Base-by-base conservation (phyloP, 64 coral and sea anemone genomes). In the Platygyra sinensis region DNA sequence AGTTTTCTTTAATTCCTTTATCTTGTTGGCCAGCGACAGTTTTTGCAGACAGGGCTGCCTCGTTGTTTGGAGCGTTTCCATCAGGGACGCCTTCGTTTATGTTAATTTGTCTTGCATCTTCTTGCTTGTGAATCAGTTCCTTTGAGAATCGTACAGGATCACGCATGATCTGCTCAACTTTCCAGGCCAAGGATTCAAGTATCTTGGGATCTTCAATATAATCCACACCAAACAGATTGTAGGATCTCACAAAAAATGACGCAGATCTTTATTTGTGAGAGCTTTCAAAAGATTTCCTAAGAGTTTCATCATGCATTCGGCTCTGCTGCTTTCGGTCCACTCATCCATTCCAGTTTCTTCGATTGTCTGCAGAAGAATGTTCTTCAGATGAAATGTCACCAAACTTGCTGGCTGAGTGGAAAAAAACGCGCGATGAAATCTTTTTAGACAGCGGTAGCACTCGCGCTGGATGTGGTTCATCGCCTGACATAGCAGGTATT, bases 361-460 rank as follows among this genome's bases (percentile, higher is more conserved):
- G 10, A 57, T 57, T 16, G 54, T 57, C 15, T 57, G 54, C 54
- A 57, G 54, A 57, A 57, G 54, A 57, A 89, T 62, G 22, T 75
- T 89, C 71, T 89, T 89, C 60, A 89, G 80, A 54, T 89, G 87
- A 59, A 89, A 89, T n/a, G 75, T 89, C 59, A 80, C 76, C 42
- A 89, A 77, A 36, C 54, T 57, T 2, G 1, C 15, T 57, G 54
- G 54, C 10, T 57, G 54, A 57, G 54, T 57, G 54, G 11, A 57
- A 13, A 57, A 12, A 57, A 15, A 57, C 10, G 54, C 54, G 9
- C 54, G 54, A 57, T 57, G 15, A 57, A 10, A 57, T 57, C 54
- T 11, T 9, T 57, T 57, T 16, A 57, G 54, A 57, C 54, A 57
- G 10, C 54, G 54, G 54, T 57, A 57, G 15, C 54, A 57, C 15